Conservation (phyloP, 1,140 invertebrate genomes). For the Ceratina japonica region DNA sequence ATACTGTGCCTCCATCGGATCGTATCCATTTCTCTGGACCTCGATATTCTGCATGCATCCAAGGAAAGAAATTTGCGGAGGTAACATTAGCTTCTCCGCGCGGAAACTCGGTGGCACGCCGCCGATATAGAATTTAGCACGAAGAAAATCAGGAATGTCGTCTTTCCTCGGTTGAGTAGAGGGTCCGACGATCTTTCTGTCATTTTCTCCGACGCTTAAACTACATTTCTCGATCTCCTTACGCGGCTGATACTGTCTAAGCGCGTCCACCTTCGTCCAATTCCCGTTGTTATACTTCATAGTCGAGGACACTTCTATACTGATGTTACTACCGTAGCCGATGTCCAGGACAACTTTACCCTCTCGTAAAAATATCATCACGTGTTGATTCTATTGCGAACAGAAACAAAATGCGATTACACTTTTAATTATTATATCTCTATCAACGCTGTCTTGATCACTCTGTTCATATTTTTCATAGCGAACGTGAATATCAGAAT, state of each 20-base stretch:
- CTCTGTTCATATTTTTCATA: no score
- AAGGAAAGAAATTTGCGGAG: slow-evolving; percentile 83
- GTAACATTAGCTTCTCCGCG: slow-evolving; percentile 68
- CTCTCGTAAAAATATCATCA: slow-evolving; percentile 87
- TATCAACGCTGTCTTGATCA: no score
- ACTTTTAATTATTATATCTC: not conserved
- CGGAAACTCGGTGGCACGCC: slow-evolving; percentile 87
- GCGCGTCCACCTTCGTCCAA: slow-evolving; percentile 88
- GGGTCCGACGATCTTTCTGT: slow-evolving; percentile 84
- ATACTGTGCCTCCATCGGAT: slow-evolving; percentile 83
- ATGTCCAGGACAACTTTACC: slow-evolving; percentile 89
- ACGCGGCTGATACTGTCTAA: slow-evolving; percentile 74
- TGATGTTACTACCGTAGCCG: slow-evolving; percentile 83
- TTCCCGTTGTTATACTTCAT: slow-evolving; percentile 90
- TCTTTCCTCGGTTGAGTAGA: slow-evolving; percentile 81
- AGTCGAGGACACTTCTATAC: slow-evolving; percentile 84
- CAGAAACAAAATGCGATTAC: not conserved
- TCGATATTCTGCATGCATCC: slow-evolving; percentile 91
- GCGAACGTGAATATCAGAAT: no score
- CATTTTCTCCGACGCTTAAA: slow-evolving; percentile 85
- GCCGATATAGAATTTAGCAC: slow-evolving; percentile 87
- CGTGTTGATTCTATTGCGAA: slow-evolving; percentile 84
- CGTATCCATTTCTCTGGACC: slow-evolving; percentile 83
- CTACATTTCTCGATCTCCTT: slow-evolving; percentile 78
- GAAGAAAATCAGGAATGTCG: slow-evolving; percentile 83